Base-by-base conservation (phyloP, 2,797 vertebrate species). In the Podarcis lilfordi region DNA sequence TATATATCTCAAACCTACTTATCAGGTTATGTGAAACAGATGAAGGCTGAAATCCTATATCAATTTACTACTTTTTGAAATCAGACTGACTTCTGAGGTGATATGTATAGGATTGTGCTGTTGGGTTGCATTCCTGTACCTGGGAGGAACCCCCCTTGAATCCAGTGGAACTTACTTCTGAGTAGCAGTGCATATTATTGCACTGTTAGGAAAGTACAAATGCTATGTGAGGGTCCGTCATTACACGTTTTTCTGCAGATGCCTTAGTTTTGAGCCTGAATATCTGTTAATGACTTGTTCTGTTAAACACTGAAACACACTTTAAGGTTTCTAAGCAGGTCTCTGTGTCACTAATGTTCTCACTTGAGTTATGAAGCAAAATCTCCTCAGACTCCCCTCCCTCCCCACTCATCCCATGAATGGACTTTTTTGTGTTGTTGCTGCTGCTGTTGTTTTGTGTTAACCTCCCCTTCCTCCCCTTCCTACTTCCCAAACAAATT, bases 361-460 rank as follows among this genome's bases (percentile, higher is more conserved):
- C 72, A 88, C 80, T 84, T 91, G 43, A 89, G 55, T 89, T 90
- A 43, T 88, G 78, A 89, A 79, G 25, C 72, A 91, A 92, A 91
- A 55, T 80, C 68, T 86, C 9, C 8, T 19, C 25, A 2, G 5
- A 68, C 19, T 82, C 21, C 45, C n/a, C 13, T 15, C 68, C 10
- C 50, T 74, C 19, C n/a, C 50, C 15, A 74, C 35, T 45, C 13
- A 55, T 74, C 43, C 82, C 64, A 86, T 76, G 37, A 89, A 88
- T 32, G 84, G 21, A 81, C 55, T 84, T 85, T 85, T 89, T 91
- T 87, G 69, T 0, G 0, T 71, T 85, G 74, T 79, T 85, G 88
- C 85, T 85, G 77, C 82, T 88, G 87, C 66, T 92, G 69, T 80
- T 27, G 3, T 93, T 89, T 68, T 76, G 82, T 25, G 27, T 81